A percentile compares a stretch with the other conserved stretches of the same genome.
Evolutionary conservation across 2,888 invertebrate genomes (phyloP).

Genomic region (Drosophila fungiperda): DNA sequence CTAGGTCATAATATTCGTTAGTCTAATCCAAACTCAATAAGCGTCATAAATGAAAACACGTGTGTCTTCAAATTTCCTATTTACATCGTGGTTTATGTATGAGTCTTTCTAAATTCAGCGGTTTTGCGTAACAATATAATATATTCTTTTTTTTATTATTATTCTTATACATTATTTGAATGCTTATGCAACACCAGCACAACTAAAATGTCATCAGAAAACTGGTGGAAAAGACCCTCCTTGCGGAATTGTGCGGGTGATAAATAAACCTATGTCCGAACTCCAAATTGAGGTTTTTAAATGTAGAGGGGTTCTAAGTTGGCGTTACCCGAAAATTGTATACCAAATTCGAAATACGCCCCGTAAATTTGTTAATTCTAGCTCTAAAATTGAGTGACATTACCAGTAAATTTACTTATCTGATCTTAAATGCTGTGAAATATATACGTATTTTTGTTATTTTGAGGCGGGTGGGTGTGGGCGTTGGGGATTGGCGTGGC

Average conservation of each 20-base stretch:
- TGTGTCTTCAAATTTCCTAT: slow-evolving; percentile 1
- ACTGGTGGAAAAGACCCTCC: background rate
- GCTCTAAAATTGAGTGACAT: background rate
- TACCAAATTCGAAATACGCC: background rate
- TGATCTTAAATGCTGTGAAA: background rate
- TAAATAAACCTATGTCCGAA: background rate
- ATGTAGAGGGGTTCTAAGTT: background rate
- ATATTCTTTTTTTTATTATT: background rate
- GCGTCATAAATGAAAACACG: slow-evolving; percentile 35
- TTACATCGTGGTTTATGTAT: background rate
- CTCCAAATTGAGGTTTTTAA: background rate
- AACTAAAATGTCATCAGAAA: background rate
- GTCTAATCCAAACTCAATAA: slow-evolving; percentile 35
- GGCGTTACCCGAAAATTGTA: background rate
- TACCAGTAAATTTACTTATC: background rate
- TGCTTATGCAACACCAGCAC: background rate
- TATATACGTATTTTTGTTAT: background rate
- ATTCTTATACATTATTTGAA: background rate
- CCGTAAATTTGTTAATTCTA: no score
- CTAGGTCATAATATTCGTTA: background rate
- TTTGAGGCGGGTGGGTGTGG: background rate
- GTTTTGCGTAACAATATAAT: background rate
- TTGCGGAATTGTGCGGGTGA: background rate
- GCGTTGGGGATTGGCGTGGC: background rate
- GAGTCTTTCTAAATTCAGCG: background rate